Evolutionary conservation across 2,113 vertebrate species (phyloP).

Genomic region (Anolis carolinensis): DNA sequence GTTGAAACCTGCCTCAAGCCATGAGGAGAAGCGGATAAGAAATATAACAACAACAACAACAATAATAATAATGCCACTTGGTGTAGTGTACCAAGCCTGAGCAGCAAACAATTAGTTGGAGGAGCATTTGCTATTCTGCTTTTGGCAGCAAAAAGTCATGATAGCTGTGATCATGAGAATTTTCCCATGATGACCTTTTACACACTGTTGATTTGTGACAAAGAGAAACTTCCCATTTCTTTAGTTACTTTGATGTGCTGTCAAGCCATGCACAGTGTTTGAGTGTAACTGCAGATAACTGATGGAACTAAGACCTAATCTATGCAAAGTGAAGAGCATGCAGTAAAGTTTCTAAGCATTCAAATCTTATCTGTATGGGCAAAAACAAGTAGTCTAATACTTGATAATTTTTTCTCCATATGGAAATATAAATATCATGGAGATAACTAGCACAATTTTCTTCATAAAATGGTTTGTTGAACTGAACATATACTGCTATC

Average conservation of each 20-base stretch:
- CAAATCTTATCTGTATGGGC: background rate
- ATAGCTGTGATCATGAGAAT: background rate
- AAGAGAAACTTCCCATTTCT: no score
- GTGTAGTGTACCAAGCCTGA: no score
- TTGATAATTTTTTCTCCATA: background rate
- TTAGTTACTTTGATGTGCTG: background rate
- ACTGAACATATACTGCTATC: background rate
- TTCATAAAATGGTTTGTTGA: background rate
- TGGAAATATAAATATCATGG: background rate
- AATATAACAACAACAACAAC: no score
- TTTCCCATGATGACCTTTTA: background rate
- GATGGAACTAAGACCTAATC: background rate
- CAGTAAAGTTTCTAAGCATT: no score
- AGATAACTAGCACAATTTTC: background rate
- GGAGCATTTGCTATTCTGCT: no score
- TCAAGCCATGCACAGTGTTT: no score
- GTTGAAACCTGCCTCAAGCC: no score
- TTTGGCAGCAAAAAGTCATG: no score
- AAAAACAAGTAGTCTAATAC: background rate
- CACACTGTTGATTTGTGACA: background rate
- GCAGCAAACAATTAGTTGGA: no score
- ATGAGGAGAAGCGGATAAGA: no score
- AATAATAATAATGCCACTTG: no score
- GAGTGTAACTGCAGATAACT: background rate
- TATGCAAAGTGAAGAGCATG: background rate